Conservation (phyloP, 2,113 vertebrate genomes). For the Muntiacus muntjak region DNA sequence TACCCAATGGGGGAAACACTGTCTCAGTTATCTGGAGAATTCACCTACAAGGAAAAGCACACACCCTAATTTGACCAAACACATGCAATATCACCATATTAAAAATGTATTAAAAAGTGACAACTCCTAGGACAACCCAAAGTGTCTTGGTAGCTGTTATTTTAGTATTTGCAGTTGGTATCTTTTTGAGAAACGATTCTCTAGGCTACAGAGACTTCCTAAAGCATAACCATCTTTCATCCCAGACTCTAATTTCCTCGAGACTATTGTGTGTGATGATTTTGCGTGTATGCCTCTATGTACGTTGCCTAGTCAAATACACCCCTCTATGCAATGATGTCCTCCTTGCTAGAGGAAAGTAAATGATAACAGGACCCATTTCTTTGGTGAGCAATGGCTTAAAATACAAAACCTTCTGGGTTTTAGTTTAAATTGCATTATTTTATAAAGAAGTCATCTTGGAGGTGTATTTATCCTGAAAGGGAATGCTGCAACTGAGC, state of each 20-base stretch:
- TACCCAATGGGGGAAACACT: not conserved
- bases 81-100: not conserved
- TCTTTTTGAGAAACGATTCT: conserved; percentile 16
- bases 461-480: not conserved
- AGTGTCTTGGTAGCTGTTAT: not conserved
- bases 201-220: not conserved
- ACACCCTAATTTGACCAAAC: not conserved
- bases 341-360: conserved; percentile 56
- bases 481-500: not conserved
- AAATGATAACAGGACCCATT: conserved; percentile 24
- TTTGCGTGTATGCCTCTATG: conserved; percentile 38
- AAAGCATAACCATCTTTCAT: conserved; percentile 15
- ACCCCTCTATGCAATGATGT: conserved; percentile 25
- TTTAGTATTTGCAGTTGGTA: not conserved
- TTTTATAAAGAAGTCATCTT: not conserved
- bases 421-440: conserved; percentile 55
- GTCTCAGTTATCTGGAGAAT: not conserved
- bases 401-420: conserved; percentile 41
- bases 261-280: not conserved
- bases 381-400: conserved; percentile 55
- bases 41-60: not conserved
- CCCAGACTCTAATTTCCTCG: not conserved
- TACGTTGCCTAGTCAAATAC: conserved; percentile 47
- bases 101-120: not conserved
- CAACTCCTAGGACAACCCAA: not conserved